phyloP scores from a whole-genome alignment of 2,888 invertebrate genomes.

The Scaptomyza flava region DNA sequence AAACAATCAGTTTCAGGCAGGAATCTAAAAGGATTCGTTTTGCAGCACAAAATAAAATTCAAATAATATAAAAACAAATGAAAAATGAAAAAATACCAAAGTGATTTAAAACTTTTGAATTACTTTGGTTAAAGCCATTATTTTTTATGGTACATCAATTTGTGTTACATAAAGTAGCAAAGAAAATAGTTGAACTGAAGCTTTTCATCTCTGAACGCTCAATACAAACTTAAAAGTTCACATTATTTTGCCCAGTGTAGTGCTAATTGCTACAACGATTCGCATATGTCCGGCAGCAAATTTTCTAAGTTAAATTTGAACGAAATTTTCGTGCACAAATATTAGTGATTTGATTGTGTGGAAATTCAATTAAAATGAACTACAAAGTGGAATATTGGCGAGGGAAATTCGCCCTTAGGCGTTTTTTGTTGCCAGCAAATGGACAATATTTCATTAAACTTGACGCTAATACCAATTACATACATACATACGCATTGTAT shows the following conservation, averaged over 20 bases:
- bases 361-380: conserved; percentile 10
- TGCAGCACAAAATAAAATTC: background rate
- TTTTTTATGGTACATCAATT: too few relatives aligned
- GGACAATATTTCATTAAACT: conserved; percentile 39
- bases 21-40: background rate
- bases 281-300: background rate
- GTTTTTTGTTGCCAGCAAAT: conserved; percentile 10
- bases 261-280: background rate
- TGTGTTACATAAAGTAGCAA: background rate
- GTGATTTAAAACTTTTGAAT: background rate
- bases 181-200: too few relatives aligned
- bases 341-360: conserved; percentile 1
- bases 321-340: too few relatives aligned
- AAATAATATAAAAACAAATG: background rate
- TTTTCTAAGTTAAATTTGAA: background rate
- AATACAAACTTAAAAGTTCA: background rate
- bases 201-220: too few relatives aligned
- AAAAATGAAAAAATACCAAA: background rate
- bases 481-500: background rate
- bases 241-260: background rate
- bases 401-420: too few relatives aligned
- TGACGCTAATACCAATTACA: conserved; percentile 38
- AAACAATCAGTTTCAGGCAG: conserved; percentile 1
- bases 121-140: background rate
- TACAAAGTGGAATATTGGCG: conserved; percentile 1